Conservation (phyloP, 2,113 vertebrate genomes). For the Pterocles burchelli region DNA sequence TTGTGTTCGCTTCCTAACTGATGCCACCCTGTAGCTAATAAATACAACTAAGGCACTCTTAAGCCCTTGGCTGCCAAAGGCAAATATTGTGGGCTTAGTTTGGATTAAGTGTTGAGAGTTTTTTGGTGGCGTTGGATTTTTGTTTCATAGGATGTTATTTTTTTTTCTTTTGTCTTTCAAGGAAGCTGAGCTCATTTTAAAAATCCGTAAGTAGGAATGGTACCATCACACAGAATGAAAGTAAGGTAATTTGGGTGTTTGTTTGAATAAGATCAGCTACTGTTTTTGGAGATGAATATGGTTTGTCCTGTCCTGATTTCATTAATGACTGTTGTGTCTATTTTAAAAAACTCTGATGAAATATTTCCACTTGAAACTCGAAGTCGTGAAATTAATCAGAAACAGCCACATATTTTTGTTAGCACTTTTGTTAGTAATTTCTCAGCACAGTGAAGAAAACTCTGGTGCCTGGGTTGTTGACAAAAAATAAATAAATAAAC, state of each 20-base stretch:
- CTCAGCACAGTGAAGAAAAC: not conserved
- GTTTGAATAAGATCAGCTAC: not conserved
- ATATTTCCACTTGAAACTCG: not conserved
- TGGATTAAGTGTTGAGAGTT: not conserved
- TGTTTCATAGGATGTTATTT: not conserved
- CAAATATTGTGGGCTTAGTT: not conserved
- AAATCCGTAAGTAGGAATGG: not conserved
- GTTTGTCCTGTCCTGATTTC: conserved; percentile 5
- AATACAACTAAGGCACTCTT: not conserved
- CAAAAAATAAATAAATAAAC: not conserved
- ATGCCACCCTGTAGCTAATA: not conserved
- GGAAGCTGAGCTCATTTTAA: not conserved
- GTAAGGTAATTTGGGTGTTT: not conserved
- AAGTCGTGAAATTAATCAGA: not conserved
- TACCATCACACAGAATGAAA: not conserved
- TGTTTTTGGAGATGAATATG: not conserved
- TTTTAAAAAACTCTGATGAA: not conserved
- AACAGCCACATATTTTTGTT: not conserved
- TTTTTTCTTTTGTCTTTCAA: not conserved
- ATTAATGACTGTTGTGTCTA: not conserved
- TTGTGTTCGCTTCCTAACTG: not conserved
- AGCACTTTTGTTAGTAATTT: not conserved
- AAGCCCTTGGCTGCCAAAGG: not conserved
- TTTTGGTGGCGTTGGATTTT: not conserved
- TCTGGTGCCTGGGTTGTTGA: not conserved